phyloP scores from a whole-genome alignment of 2,113 vertebrate species.

The Telmatochromis sp. region DNA sequence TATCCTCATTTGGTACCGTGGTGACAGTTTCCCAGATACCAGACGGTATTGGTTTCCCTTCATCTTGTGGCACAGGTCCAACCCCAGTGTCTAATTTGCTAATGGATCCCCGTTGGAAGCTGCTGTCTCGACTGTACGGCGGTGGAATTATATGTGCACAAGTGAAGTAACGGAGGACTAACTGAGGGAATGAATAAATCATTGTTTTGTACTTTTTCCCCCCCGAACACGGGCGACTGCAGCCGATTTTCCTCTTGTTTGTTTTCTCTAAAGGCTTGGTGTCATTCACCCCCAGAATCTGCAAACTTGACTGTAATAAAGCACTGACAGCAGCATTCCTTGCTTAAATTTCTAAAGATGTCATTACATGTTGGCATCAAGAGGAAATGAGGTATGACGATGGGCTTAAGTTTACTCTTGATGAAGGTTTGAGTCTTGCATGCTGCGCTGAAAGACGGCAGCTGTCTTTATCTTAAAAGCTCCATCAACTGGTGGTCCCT shows the following conservation, averaged over 20 bases:
- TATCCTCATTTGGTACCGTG: slow-evolving; percentile 49
- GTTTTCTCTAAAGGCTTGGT: not conserved
- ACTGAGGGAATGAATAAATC: slow-evolving; percentile 67
- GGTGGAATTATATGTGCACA: slow-evolving; percentile 64
- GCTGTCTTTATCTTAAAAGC: not conserved
- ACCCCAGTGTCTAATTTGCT: slow-evolving; percentile 67
- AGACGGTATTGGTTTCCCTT: slow-evolving; percentile 59
- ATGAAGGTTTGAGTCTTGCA: not conserved
- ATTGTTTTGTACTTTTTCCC: slow-evolving; percentile 50
- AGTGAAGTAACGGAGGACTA: slow-evolving; percentile 63
- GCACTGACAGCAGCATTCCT: not conserved
- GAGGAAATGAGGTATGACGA: not conserved
- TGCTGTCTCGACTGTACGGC: slow-evolving; percentile 11
- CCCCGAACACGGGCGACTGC: not conserved
- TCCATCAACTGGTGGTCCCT: not conserved
- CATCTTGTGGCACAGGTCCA: slow-evolving; percentile 62
- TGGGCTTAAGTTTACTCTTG: not conserved
- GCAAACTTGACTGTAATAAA: not conserved
- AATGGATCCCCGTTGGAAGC: slow-evolving; percentile 69
- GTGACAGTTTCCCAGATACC: slow-evolving; percentile 67
- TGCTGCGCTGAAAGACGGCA: not conserved
- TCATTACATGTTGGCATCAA: not conserved
- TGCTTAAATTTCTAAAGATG: not conserved
- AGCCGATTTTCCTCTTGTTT: not conserved
- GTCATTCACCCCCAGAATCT: slow-evolving; percentile 21